These are phyloP conservation scores for Agapostemon virescens DNA, from an alignment of 2,888 invertebrate species.

Conservation along the genomic window DNA sequence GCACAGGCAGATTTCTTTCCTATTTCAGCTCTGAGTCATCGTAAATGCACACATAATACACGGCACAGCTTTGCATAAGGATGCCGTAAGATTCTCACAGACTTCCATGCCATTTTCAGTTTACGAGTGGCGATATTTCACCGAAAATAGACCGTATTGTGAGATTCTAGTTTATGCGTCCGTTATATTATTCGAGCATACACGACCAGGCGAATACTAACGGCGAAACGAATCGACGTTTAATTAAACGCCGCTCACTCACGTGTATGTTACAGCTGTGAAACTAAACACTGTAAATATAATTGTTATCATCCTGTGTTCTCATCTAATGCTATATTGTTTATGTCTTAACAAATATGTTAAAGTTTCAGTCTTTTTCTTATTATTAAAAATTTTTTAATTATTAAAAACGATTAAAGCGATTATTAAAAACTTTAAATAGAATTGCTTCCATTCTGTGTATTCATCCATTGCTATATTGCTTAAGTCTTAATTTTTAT, in stretches of 20 bases:
- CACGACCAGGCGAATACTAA: neutral
- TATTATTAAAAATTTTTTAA: too few species aligned
- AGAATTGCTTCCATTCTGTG: too few species aligned
- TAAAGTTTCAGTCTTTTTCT: too few species aligned
- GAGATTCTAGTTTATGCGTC: constrained; percentile 15
- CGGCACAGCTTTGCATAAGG: constrained; percentile 44
- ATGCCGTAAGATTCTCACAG: constrained; percentile 20
- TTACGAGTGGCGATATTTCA: constrained; percentile 52
- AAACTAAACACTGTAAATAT: neutral
- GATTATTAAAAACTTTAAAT: too few species aligned
- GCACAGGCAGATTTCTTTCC: constrained; percentile 36
- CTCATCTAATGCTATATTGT: neutral
- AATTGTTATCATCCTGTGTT: too few species aligned
- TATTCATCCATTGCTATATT: too few species aligned
- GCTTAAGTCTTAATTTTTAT: too few species aligned
- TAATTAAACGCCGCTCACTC: neutral
- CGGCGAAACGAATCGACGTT: neutral
- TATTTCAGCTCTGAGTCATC: constrained; percentile 38
- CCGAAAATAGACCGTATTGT: constrained; percentile 48
- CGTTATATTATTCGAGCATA: constrained; percentile 27
- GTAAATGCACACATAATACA: constrained; percentile 53
- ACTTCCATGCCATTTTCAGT: constrained; percentile 21
- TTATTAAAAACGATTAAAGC: too few species aligned
- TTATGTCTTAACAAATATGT: neutral
- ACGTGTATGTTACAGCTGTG: neutral